phyloP scores from a whole-genome alignment of 2,113 vertebrate genomes.

The Rhegmatorhina hoffmannsi region DNA sequence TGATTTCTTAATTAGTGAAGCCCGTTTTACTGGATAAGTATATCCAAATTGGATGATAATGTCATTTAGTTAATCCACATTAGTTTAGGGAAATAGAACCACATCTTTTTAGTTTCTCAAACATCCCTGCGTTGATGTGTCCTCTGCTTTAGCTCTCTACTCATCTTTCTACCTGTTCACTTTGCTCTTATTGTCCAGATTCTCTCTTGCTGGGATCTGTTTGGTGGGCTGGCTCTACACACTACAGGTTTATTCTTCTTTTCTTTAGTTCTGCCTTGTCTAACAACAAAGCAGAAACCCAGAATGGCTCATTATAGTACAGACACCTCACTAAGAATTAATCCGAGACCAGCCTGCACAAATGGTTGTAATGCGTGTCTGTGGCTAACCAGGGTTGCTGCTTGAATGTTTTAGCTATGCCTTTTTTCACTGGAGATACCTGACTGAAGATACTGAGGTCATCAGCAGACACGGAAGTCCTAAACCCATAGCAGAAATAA shows the following conservation, averaged over 20 bases:
- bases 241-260: neutral
- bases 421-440: neutral
- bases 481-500: neutral
- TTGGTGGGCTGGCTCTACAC: neutral
- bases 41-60: slow-evolving; percentile 32
- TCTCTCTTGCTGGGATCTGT: neutral
- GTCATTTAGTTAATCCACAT: neutral
- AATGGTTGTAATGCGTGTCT: neutral
- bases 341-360: neutral
- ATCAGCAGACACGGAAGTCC: neutral
- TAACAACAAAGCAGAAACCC: neutral
- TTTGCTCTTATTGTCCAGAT: neutral
- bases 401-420: neutral
- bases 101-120: slow-evolving; percentile 21
- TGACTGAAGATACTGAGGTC: neutral
- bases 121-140: neutral
- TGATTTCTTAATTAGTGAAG: slow-evolving; percentile 13
- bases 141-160: neutral
- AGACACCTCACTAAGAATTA: neutral
- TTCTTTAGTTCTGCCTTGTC: neutral
- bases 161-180: neutral
- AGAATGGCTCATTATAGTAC: neutral
- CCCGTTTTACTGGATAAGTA: slow-evolving; percentile 9
- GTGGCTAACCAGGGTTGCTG: neutral
- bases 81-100: slow-evolving; percentile 31